Evolutionary conservation across 2,888 invertebrate species (phyloP).

Genomic region (Melanargia galathea): DNA sequence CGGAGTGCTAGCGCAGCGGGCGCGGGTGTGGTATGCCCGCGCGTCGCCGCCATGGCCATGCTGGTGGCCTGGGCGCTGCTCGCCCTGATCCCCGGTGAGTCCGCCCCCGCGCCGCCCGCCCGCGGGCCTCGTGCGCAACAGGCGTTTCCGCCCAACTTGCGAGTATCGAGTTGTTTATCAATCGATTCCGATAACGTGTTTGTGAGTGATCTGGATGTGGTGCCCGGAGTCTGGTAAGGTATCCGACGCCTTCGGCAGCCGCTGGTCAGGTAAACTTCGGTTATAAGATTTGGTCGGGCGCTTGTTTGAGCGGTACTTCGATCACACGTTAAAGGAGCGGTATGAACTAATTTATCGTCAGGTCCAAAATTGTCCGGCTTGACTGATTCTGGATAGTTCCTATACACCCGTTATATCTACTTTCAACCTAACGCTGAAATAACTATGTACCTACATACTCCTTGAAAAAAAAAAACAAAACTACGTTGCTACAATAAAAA

Average conservation of each 20-base stretch:
- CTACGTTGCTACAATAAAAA: too few species aligned
- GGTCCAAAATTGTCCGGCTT: not conserved
- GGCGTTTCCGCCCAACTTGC: constrained; percentile 62
- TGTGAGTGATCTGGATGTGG: constrained; percentile 61
- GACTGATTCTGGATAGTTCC: not conserved
- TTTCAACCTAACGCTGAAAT: not conserved
- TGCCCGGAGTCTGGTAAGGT: constrained; percentile 34
- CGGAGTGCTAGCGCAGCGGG: constrained; percentile 79
- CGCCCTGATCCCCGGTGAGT: constrained; percentile 79
- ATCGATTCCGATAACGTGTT: constrained; percentile 61
- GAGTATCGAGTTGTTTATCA: constrained; percentile 43
- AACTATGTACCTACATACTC: not conserved
- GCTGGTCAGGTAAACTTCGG: constrained; percentile 30
- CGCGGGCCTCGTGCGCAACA: constrained; percentile 60
- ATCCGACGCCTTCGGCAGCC: constrained; percentile 5
- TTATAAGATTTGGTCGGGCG: not conserved
- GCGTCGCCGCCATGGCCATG: constrained; percentile 75
- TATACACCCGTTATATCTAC: too few species aligned
- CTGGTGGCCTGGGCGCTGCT: constrained; percentile 76
- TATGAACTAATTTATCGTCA: not conserved
- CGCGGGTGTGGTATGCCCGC: constrained; percentile 82
- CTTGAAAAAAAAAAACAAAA: too few species aligned
- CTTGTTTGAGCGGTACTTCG: not conserved
- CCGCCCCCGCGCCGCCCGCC: constrained; percentile 45
- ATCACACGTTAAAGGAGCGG: too few species aligned